These are phyloP conservation scores for Valencia hispanica DNA, from an alignment of 2,797 vertebrate genomes.

Conservation along the genomic window DNA sequence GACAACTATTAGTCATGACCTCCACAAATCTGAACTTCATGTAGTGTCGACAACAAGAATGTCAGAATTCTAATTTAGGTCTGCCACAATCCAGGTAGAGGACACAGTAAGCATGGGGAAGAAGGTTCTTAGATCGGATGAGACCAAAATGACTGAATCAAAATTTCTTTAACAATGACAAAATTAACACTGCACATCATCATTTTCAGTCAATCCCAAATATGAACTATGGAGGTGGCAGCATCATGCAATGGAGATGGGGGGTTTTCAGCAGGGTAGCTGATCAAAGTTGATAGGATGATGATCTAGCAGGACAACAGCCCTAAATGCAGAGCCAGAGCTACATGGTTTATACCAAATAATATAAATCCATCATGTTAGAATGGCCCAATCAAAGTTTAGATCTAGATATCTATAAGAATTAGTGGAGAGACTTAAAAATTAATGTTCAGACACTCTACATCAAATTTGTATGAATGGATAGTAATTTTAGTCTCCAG, in stretches of 20 bases:
- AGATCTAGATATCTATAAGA: background rate
- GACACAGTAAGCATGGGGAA: background rate
- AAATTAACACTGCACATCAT: background rate
- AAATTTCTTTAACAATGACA: background rate
- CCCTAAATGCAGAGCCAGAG: too few relatives aligned
- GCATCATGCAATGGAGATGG: background rate
- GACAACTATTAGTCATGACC: background rate
- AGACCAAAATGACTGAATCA: background rate
- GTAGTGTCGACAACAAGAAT: background rate
- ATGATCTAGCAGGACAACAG: background rate
- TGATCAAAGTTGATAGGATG: background rate
- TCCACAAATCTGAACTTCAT: background rate
- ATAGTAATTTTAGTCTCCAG: too few relatives aligned
- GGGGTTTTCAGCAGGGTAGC: background rate
- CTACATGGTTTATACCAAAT: background rate
- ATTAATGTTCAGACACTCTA: background rate
- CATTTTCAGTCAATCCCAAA: background rate
- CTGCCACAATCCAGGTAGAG: background rate
- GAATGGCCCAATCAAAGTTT: background rate
- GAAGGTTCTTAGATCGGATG: background rate
- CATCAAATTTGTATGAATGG: background rate
- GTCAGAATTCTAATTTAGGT: background rate
- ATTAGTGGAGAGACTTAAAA: background rate
- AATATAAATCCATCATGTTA: background rate
- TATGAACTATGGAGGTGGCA: background rate